Conservation (phyloP, 2,797 vertebrate species). For the Myotis pilosus region DNA sequence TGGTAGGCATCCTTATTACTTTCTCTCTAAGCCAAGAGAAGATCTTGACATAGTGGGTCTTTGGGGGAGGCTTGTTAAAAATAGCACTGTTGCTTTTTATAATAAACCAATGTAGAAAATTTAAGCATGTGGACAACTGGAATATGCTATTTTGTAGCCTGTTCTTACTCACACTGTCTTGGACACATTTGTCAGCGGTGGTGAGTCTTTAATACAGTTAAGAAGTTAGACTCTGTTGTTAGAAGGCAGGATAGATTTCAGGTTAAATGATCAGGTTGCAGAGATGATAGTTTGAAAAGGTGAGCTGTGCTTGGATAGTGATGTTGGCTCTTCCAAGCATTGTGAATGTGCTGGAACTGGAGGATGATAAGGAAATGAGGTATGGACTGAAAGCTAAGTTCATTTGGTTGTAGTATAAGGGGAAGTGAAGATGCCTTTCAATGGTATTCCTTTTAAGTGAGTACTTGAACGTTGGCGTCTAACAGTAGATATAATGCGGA, state of each 20-base stretch:
- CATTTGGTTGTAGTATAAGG: neutral
- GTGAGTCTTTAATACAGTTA: neutral
- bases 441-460: neutral
- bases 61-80: neutral
- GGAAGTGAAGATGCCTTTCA: slow-evolving; percentile 21
- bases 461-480: slow-evolving; percentile 26
- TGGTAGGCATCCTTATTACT: neutral
- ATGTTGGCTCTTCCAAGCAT: neutral
- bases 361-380: neutral
- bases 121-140: neutral
- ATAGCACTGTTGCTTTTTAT: slow-evolving; percentile 23
- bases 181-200: neutral
- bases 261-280: neutral
- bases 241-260: slow-evolving; percentile 19
- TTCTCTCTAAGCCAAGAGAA: slow-evolving; percentile 11
- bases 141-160: neutral
- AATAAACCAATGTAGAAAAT: neutral
- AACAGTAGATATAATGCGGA: neutral
- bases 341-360: neutral
- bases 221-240: neutral
- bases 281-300: neutral
- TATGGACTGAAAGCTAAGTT: neutral
- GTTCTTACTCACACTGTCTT: slow-evolving; percentile 15
- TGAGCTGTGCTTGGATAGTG: neutral
- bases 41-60: neutral